Percentiles rank a stretch among this genome's conserved stretches.
Conservation (phyloP, 2,113 vertebrate species). For the Rhinoderma darwinii region DNA sequence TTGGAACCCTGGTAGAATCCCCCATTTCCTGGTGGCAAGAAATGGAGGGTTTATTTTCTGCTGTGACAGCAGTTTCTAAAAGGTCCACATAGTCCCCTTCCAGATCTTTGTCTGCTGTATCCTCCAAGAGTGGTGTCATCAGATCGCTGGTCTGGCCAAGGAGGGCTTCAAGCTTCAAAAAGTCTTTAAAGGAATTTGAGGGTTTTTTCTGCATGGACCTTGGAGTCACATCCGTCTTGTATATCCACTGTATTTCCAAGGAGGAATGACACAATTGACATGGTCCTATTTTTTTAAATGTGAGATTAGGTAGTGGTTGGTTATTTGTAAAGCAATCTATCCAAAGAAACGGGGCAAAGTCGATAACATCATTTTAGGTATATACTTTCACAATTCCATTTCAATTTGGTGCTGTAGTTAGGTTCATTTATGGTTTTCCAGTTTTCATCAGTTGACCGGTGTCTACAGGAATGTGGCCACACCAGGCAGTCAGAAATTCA, state of each 20-base stretch:
- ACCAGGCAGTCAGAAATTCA: background rate
- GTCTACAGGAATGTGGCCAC: conserved; percentile 24
- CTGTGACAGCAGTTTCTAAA: conserved; percentile 73
- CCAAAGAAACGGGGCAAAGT: background rate
- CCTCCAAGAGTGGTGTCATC: conserved; percentile 72
- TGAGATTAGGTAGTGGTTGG: background rate
- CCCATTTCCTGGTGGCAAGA: conserved; percentile 49
- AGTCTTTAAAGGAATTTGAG: background rate
- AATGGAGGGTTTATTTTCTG: conserved; percentile 29
- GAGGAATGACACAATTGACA: background rate
- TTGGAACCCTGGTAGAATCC: conserved; percentile 21
- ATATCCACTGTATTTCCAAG: background rate
- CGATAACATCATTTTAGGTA: background rate
- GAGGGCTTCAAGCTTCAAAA: conserved; percentile 61
- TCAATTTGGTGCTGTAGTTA: background rate
- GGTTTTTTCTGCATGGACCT: conserved; percentile 68
- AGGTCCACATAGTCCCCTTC: conserved; percentile 87
- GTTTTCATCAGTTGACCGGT: background rate
- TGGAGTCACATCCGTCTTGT: conserved; percentile 67
- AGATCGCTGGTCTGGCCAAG: conserved; percentile 58
- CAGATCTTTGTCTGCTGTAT: conserved; percentile 74
- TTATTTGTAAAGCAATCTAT: too few relatives aligned
- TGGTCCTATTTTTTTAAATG: background rate
- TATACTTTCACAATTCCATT: background rate
- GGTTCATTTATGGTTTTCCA: background rate